A percentile compares a stretch with the other conserved stretches of the same genome.
Evolutionary conservation across 1,140 invertebrate species (phyloP).

Genomic region (Mesaphorura yosii): DNA sequence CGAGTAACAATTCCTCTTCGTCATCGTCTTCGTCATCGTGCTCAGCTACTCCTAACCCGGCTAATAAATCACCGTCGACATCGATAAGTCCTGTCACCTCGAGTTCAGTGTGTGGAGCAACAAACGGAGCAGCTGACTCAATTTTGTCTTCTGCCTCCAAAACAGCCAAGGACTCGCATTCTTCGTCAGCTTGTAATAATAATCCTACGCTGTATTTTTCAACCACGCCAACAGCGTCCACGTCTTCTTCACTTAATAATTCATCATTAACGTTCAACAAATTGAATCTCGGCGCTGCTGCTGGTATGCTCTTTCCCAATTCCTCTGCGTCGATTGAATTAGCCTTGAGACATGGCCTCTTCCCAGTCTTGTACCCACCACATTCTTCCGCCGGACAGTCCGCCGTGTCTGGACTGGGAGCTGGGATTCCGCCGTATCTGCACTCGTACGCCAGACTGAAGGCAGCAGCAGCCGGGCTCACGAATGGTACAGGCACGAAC

Average conservation of each 20-base stretch:
- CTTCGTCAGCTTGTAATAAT: background rate
- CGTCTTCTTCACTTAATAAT: background rate
- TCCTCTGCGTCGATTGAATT: conserved; percentile 10
- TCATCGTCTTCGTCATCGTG: background rate
- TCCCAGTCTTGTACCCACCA: conserved; percentile 26
- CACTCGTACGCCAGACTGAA: conserved; percentile 33
- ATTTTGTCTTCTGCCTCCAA: conserved; percentile 4
- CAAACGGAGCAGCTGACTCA: conserved; percentile 19
- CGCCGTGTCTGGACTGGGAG: conserved; percentile 5
- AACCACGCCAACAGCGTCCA: conserved; percentile 4
- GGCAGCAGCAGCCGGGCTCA: conserved; percentile 39
- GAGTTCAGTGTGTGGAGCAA: too few relatives aligned
- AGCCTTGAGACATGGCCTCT: conserved; percentile 19
- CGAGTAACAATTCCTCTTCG: background rate
- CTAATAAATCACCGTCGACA: conserved; percentile 18
- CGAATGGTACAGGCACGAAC: conserved; percentile 34
- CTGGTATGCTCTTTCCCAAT: conserved; percentile 5
- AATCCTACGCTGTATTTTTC: background rate
- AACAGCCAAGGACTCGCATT: conserved; percentile 10
- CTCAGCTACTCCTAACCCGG: conserved; percentile 9
- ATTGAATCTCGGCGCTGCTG: conserved; percentile 25
- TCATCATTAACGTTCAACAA: conserved; percentile 16
- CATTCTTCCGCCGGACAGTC: conserved; percentile 4
- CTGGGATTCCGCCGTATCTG: conserved; percentile 30
- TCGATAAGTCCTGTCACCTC: conserved; percentile 1